Evolutionary conservation across 2,888 invertebrate genomes (phyloP).

Genomic region (Ormyrus rosae): DNA sequence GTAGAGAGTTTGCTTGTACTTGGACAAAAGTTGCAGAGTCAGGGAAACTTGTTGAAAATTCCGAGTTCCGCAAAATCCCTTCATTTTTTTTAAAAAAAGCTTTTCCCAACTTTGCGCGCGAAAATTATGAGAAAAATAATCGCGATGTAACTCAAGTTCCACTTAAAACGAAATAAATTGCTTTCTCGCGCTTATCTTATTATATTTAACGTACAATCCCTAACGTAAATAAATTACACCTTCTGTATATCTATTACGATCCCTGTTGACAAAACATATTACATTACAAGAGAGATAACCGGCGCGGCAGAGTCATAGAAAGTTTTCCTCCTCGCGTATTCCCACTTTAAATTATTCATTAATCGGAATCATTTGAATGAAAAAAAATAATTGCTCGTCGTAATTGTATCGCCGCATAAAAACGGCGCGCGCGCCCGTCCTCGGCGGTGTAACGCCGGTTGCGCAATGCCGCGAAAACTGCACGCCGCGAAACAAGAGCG

Average conservation of each 20-base stretch:
- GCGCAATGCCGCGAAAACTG: background rate
- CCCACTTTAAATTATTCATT: constrained; percentile 1
- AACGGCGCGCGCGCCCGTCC: background rate
- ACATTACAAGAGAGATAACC: background rate
- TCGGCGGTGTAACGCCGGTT: constrained; percentile 5
- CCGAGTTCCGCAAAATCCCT: too few relatives aligned
- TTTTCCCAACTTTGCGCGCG: too few relatives aligned
- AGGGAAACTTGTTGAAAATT: too few relatives aligned
- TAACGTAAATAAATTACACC: background rate
- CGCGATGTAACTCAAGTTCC: too few relatives aligned
- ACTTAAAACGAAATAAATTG: too few relatives aligned
- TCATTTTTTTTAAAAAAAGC: too few relatives aligned
- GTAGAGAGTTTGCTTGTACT: too few relatives aligned
- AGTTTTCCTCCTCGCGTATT: background rate
- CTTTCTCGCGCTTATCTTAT: background rate
- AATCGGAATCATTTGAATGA: background rate
- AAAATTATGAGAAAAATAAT: too few relatives aligned
- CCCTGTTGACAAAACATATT: constrained; percentile 1
- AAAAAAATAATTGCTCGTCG: constrained; percentile 1
- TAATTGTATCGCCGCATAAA: background rate
- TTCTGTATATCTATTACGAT: background rate
- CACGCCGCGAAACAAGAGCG: too few relatives aligned
- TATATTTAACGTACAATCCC: background rate
- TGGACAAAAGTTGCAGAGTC: too few relatives aligned
- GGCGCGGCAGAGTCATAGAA: background rate